A percentile compares a stretch with the other conserved stretches of the same genome.
Evolutionary conservation across 2,113 vertebrate genomes (phyloP).

Genomic region (Coryphaenoides rupestris): DNA sequence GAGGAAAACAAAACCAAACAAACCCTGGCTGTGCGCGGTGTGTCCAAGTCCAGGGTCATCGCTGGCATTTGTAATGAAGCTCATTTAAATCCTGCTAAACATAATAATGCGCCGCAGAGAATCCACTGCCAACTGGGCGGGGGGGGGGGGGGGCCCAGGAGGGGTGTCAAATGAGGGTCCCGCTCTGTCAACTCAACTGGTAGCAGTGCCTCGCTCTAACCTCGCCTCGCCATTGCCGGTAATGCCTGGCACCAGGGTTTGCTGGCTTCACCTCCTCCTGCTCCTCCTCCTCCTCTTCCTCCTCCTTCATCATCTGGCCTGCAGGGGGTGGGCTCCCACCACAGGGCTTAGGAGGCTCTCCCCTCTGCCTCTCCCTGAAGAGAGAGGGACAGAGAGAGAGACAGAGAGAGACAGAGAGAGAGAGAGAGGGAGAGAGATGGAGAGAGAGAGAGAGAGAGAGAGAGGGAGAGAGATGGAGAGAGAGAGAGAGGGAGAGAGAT

Average conservation of each 20-base stretch:
- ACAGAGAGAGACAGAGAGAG: not conserved
- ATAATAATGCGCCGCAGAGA: slow-evolving; percentile 3
- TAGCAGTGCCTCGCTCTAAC: slow-evolving; percentile 23
- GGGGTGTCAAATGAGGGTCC: not conserved
- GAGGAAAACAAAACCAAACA: too few relatives aligned
- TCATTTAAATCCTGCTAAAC: too few relatives aligned
- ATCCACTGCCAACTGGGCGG: slow-evolving; percentile 50
- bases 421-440: slow-evolving; percentile 20
- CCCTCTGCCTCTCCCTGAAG: not conserved
- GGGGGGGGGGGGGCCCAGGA: slow-evolving; percentile 17
- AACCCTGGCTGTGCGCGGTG: too few relatives aligned
- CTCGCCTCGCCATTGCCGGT: slow-evolving; percentile 38
- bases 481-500: slow-evolving; percentile 23
- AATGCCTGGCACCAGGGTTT: slow-evolving; percentile 21
- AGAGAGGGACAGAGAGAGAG: not conserved
- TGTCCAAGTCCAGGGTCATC: too few relatives aligned
- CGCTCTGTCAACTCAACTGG: slow-evolving; percentile 26
- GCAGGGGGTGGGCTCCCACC: slow-evolving; percentile 19
- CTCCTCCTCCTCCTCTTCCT: too few relatives aligned
- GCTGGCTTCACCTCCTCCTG: slow-evolving; percentile 12
- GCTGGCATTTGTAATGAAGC: too few relatives aligned
- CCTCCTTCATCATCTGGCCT: slow-evolving; percentile 23
- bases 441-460: not conserved
- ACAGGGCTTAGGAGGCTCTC: not conserved
- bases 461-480: not conserved